Conservation (phyloP, 2,797 vertebrate species). For the Parauchenoglanis ngamensis region DNA sequence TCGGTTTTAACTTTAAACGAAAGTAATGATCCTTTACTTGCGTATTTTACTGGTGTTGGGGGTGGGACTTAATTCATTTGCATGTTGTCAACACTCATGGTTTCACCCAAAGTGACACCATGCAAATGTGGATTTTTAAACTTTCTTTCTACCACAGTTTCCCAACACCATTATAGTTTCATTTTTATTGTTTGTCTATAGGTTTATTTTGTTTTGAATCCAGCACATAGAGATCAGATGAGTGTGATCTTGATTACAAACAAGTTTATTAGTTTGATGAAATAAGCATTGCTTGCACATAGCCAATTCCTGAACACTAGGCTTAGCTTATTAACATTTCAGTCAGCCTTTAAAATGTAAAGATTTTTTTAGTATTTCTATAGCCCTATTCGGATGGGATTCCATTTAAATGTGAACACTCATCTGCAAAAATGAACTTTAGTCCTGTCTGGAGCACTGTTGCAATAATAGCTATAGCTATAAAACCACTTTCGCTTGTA, state of each 20-base stretch:
- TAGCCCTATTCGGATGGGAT: background rate
- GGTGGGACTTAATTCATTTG: background rate
- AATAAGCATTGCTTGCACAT: background rate
- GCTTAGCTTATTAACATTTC: background rate
- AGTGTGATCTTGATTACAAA: background rate
- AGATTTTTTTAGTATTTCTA: background rate
- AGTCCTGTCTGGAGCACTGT: too few species aligned
- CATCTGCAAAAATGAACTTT: too few species aligned
- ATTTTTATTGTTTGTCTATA: background rate
- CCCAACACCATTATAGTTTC: background rate
- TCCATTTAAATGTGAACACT: background rate
- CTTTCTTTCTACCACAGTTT: background rate
- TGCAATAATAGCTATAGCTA: too few species aligned
- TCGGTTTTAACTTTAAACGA: background rate
- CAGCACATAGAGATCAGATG: too few species aligned
- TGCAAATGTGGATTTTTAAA: background rate
- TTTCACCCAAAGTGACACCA: background rate
- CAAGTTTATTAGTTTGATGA: background rate
- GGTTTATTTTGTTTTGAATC: background rate
- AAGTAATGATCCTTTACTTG: background rate
- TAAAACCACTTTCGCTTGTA: too few species aligned
- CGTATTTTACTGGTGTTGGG: background rate
- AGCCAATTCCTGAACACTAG: background rate
- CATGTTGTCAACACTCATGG: background rate
- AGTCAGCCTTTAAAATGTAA: background rate